Conservation (phyloP, 2,113 vertebrate genomes). For the Cinclus mexicanus region DNA sequence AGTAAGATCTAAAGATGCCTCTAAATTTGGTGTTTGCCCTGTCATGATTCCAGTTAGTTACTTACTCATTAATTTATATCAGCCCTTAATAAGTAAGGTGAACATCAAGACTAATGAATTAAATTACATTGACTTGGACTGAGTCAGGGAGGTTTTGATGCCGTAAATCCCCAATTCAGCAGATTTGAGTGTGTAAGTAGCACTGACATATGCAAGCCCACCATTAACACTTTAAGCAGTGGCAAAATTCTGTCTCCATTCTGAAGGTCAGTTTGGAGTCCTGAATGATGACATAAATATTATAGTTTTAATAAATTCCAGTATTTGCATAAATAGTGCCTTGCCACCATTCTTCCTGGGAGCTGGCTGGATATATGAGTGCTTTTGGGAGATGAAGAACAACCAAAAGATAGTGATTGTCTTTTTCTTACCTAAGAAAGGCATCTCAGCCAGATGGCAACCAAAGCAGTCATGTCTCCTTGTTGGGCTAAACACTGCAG, state of each 20-base stretch:
- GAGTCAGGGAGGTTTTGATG: background rate
- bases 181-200: background rate
- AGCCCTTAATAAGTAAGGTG: background rate
- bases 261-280: background rate
- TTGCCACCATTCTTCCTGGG: background rate
- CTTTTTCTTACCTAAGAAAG: background rate
- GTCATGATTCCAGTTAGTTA: background rate
- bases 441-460: background rate
- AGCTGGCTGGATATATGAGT: background rate
- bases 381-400: background rate
- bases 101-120: background rate
- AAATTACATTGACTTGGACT: background rate
- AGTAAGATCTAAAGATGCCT: slow-evolving; percentile 14
- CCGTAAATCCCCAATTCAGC: background rate
- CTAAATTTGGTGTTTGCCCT: slow-evolving; percentile 1
- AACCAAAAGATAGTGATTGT: accelerated
- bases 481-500: background rate
- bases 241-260: background rate
- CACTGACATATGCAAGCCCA: background rate
- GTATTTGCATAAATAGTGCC: background rate
- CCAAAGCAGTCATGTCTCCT: background rate
- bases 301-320: background rate
- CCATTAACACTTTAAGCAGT: background rate
- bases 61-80: slow-evolving; percentile 37
- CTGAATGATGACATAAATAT: background rate